Evolutionary conservation across 1,140 invertebrate genomes (phyloP), one percentile per base, ranked within the genome.

Genomic region (Heliconius melpomene): DNA sequence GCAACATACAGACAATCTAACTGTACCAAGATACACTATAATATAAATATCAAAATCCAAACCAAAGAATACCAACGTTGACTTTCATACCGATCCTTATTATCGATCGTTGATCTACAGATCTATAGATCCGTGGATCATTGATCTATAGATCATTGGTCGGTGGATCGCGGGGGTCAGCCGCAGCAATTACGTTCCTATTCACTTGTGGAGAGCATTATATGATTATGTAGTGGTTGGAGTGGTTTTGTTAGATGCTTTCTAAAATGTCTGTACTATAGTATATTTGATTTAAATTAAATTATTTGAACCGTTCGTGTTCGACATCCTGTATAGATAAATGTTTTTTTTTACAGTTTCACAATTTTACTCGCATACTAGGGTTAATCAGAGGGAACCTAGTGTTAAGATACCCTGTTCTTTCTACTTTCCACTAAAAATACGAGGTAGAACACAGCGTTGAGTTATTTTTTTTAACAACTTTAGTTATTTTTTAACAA

Each of bases 21-120:
- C 60, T 66, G 60, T 66, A 57, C 11, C 26, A 26, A 66, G 13
- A 16, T 66, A 66, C 26, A 29, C 26, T 66, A 66, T 66, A 73
- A 81, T 79, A 73, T 72, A 72, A 40, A 76, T 72, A 77, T 79
- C 50, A 50, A 73, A 82, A 84, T 75, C 20, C 20, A 26, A 54
- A 80, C 74, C 66, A 75, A 80, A 76, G 74, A 40, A 70, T 54
- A 75, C 79, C 80, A 72, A 40, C 81, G 60, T 66, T 66, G 79
- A 88, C 88, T 89, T 90, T 90, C 88, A 83, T 86, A 86, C 75
- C 79, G 86, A 78, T 81, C 80, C 83, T 89, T 90, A 89, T 91
- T 91, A 90, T 90, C 86, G 89, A 90, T 91, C 86, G 87, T 85
- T 90, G 89, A 91, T 91, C 89, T 87, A 89, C 84, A 87, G 90